Evolutionary conservation across 2,888 invertebrate species (phyloP), one percentile per base, ranked within the genome.

Genomic region (Pinctada fucata): DNA sequence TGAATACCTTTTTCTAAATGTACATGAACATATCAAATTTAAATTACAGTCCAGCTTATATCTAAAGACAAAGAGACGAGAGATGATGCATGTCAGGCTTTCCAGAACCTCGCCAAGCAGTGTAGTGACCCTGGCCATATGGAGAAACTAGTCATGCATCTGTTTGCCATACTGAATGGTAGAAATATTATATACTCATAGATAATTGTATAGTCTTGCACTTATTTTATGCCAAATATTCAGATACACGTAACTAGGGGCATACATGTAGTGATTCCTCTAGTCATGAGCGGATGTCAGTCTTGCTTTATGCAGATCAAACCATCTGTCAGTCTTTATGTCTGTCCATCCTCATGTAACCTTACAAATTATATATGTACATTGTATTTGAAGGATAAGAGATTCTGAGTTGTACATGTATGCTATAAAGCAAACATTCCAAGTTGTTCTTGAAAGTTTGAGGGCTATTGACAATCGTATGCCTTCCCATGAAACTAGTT

Each of bases 21-120:
- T 31, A 31, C 31, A 58, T 6, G 58, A 1, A 10, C 58, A 58
- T 58, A 58, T 58, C 58, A 58, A 58, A 10, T 58, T 76, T 79
- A 81, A 71, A 79, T 89, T 91, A 2, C 91, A 95, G 96, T 95
- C 77, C 96, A 97, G 93, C 93, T 98, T 63, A 95, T 96, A 92
- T 97, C 97, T 0, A 97, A 97, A 89, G 96, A 97, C 91, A 96
- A 96, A 88, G 93, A 94, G 84, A 95, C 96, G 6, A 94, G 97
- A 52, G 93, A 93, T 3, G 95, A 96, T 89, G 96, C 97, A 0
- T 94, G 94, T n/a, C 94, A 94, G 73, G 96, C 96, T 6, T 94
- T 96, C 78, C 94, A 94, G 86, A 94, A 94, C 81, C 93, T 98
- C 68, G 95, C 96, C 1, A 91, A 93, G 74, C 96, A 96, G 91